phyloP scores from a whole-genome alignment of 1,140 invertebrate species.

The Pseudomyrmex sp. region DNA sequence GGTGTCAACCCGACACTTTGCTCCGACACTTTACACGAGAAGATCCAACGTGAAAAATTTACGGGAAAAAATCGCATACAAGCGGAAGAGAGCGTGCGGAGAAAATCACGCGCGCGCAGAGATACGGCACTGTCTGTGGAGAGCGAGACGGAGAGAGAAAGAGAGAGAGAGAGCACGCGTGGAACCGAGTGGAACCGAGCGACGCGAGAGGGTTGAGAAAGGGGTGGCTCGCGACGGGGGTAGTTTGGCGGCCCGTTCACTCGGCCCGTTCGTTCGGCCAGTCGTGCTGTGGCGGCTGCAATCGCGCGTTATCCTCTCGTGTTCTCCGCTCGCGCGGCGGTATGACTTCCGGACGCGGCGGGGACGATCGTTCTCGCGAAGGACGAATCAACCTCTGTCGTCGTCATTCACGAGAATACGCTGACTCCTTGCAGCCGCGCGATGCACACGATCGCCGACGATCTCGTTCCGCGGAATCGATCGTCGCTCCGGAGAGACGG shows the following conservation, averaged over 20 bases:
- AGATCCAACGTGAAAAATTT: neutral
- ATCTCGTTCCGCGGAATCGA: neutral
- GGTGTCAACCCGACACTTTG: no score
- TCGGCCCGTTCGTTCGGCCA: slow-evolving; percentile 79
- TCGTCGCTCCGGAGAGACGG: neutral
- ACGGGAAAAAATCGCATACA: neutral
- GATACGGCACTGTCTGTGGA: slow-evolving; percentile 37
- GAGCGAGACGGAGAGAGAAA: neutral
- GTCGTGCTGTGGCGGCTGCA: slow-evolving; percentile 78
- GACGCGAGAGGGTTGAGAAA: slow-evolving; percentile 63
- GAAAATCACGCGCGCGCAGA: neutral
- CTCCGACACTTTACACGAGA: no score
- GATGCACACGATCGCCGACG: neutral
- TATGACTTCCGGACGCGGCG: slow-evolving; percentile 37
- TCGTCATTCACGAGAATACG: neutral
- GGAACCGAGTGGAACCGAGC: slow-evolving; percentile 54
- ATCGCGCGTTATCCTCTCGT: slow-evolving; percentile 58
- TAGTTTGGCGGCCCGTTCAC: slow-evolving; percentile 42
- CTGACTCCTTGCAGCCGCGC: neutral
- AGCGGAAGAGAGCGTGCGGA: no score
- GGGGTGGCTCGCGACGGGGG: slow-evolving; percentile 70
- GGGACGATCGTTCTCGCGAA: slow-evolving; percentile 20
- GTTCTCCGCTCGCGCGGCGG: slow-evolving; percentile 49
- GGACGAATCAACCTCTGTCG: neutral
- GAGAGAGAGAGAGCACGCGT: slow-evolving; percentile 45